Conservation (phyloP, 2,888 invertebrate genomes). For the Oeneis ivallda region DNA sequence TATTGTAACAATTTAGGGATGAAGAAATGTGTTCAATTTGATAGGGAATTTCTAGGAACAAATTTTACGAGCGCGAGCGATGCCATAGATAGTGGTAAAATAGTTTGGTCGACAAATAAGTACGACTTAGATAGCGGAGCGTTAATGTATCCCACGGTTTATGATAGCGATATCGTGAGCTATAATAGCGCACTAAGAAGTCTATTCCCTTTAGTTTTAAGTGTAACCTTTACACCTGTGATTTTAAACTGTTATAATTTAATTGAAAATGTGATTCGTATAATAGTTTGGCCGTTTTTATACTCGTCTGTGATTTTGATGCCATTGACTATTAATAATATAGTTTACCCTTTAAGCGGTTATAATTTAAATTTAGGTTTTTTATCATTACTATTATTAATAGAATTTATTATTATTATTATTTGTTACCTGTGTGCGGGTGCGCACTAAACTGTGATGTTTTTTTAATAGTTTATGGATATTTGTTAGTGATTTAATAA, state of each 20-base stretch:
- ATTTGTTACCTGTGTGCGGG: slow-evolving; percentile 31
- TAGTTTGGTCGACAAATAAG: slow-evolving; percentile 10
- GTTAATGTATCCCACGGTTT: slow-evolving; percentile 43
- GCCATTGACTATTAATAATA: slow-evolving; percentile 56
- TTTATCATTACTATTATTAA: slow-evolving; percentile 44
- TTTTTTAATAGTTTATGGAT: slow-evolving; percentile 30
- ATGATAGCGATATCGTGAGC: slow-evolving; percentile 23
- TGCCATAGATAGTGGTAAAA: slow-evolving; percentile 40
- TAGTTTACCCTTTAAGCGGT: slow-evolving; percentile 60
- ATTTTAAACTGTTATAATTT: slow-evolving; percentile 70
- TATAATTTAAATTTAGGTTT: slow-evolving; percentile 59
- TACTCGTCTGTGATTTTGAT: slow-evolving; percentile 72
- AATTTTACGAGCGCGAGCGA: slow-evolving; percentile 30
- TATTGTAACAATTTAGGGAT: slow-evolving; percentile 28
- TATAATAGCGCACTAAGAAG: slow-evolving; percentile 40
- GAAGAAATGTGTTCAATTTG: slow-evolving; percentile 44
- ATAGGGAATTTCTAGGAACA: slow-evolving; percentile 37
- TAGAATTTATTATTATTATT: slow-evolving; percentile 37
- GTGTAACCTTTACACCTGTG: slow-evolving; percentile 69
- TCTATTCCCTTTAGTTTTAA: slow-evolving; percentile 65
- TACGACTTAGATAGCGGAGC: slow-evolving; percentile 34
- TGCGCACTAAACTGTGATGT: slow-evolving; percentile 35
- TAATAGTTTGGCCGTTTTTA: slow-evolving; percentile 63
- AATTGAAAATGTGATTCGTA: slow-evolving; percentile 69
- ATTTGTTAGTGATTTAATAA: slow-evolving; percentile 44